Evolutionary conservation across 2,888 invertebrate species (phyloP).

Genomic region (Sylvicola cinctus): DNA sequence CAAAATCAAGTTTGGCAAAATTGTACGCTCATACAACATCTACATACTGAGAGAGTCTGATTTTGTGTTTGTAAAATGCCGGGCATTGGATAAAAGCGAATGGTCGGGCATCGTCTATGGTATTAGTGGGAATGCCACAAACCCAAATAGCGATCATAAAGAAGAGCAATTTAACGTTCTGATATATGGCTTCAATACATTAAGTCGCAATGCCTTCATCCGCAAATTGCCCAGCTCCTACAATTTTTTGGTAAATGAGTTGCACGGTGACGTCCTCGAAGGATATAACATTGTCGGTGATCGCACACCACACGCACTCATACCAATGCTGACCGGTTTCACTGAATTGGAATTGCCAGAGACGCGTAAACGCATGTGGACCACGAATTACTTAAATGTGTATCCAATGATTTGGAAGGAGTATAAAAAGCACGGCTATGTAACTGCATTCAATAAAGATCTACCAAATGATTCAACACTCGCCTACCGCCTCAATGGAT

Average conservation of each 20-base stretch:
- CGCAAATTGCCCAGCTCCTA: constrained; percentile 59
- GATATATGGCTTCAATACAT: constrained; percentile 75
- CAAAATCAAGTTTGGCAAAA: constrained; percentile 30
- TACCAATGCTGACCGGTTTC: constrained; percentile 70
- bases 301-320: constrained; percentile 69
- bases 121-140: constrained; percentile 28
- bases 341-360: constrained; percentile 77
- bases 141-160: no score
- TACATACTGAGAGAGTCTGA: constrained; percentile 47
- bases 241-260: constrained; percentile 36
- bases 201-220: constrained; percentile 64
- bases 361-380: constrained; percentile 44
- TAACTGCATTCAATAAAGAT: constrained; percentile 76
- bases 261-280: constrained; percentile 42
- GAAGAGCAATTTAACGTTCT: constrained; percentile 60
- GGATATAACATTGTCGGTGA: constrained; percentile 75
- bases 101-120: constrained; percentile 51
- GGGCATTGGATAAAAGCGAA: constrained; percentile 21
- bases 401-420: constrained; percentile 79
- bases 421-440: constrained; percentile 44
- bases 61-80: constrained; percentile 47
- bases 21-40: constrained; percentile 29
- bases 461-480: constrained; percentile 68
- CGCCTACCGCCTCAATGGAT: constrained; percentile 76
- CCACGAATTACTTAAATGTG: constrained; percentile 44